phyloP scores from a whole-genome alignment of 2,888 invertebrate species.

The Eurytoma californica region DNA sequence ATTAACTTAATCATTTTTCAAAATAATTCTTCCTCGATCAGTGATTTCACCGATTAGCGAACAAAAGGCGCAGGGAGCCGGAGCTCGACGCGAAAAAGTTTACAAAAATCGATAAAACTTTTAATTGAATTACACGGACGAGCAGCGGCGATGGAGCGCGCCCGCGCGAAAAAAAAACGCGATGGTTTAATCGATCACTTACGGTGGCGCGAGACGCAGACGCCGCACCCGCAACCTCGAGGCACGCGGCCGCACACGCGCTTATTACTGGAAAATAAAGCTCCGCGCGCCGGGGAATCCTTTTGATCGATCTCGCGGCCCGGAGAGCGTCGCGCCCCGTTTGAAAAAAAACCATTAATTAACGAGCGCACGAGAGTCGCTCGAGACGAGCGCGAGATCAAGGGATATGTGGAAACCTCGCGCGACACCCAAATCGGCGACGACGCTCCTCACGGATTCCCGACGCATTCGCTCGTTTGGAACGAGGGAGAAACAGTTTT shows the following conservation, averaged over 20 bases:
- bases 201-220: not conserved
- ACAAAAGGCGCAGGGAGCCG: too few relatives aligned
- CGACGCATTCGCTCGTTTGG: too few relatives aligned
- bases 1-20: too few relatives aligned
- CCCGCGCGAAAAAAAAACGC: too few relatives aligned
- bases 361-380: constrained; percentile 5
- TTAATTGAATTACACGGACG: constrained; percentile 9
- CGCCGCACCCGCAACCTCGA: not conserved
- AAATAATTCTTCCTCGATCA: too few relatives aligned
- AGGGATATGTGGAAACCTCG: not conserved
- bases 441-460: too few relatives aligned
- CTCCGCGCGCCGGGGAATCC: constrained; percentile 7
- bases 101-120: not conserved
- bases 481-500: constrained; percentile 6
- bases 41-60: too few relatives aligned
- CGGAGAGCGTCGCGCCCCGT: constrained; percentile 33
- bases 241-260: not conserved
- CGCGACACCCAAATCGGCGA: too few relatives aligned
- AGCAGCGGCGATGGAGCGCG: too few relatives aligned
- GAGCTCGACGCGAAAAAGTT: too few relatives aligned
- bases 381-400: not conserved
- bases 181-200: constrained; percentile 3
- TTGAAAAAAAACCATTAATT: constrained; percentile 46
- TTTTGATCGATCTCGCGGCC: constrained; percentile 36
- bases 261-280: constrained; percentile 28